Evolutionary conservation across 2,113 vertebrate species (phyloP).

Genomic region (Verasper variegatus): DNA sequence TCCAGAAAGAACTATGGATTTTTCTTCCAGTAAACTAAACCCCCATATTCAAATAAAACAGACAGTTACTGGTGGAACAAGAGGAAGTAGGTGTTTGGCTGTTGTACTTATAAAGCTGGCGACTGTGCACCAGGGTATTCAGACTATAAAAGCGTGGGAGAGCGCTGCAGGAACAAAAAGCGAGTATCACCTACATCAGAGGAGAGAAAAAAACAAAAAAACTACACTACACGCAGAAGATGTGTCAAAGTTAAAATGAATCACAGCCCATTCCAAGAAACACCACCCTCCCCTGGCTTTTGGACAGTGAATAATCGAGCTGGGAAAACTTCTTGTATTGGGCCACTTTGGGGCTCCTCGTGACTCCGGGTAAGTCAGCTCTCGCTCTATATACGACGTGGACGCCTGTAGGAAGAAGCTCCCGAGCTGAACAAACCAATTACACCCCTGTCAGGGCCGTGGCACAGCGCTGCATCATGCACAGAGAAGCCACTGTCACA

Average conservation of each 20-base stretch:
- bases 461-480: constrained; percentile 55
- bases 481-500: constrained; percentile 53
- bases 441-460: constrained; percentile 53
- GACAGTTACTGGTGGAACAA: constrained; percentile 14
- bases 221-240: constrained; percentile 10
- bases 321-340: constrained; percentile 41
- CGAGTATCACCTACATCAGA: constrained; percentile 51
- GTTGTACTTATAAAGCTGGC: neutral
- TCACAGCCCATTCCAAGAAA: constrained; percentile 27
- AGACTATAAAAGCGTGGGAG: constrained; percentile 32
- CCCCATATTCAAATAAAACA: constrained; percentile 40
- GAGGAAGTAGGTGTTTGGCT: neutral
- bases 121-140: constrained; percentile 23
- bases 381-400: constrained; percentile 11
- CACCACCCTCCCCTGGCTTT: constrained; percentile 12
- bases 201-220: constrained; percentile 34
- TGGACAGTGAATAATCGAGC: constrained; percentile 55
- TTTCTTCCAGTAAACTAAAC: constrained; percentile 29
- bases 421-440: constrained; percentile 66
- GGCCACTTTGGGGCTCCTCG: constrained; percentile 43
- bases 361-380: constrained; percentile 49
- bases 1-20: neutral
- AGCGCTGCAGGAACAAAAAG: constrained; percentile 4
- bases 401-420: constrained; percentile 60
- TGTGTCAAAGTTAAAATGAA: constrained; percentile 52